Evolutionary conservation across 2,113 vertebrate species (phyloP).

Genomic region (Notarius quadriscutis): DNA sequence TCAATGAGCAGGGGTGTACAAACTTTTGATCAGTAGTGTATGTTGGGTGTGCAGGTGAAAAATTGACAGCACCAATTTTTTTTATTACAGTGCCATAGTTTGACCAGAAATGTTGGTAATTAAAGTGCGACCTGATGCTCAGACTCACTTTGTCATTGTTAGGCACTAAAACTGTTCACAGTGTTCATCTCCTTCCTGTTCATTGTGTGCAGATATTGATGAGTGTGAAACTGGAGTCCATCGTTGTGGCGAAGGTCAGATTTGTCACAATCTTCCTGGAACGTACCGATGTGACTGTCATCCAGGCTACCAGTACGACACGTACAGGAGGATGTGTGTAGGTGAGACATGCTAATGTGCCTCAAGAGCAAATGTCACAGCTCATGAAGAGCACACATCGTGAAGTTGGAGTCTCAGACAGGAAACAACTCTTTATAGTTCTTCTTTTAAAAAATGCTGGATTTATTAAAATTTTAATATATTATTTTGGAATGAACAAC

Average conservation of each 20-base stretch:
- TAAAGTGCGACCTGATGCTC: neutral
- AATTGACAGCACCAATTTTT: neutral
- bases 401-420: neutral
- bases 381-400: neutral
- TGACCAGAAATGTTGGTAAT: no score
- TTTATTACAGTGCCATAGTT: neutral
- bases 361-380: neutral
- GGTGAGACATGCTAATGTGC: conserved; percentile 69
- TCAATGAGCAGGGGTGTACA: neutral
- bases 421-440: neutral
- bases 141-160: neutral
- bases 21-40: neutral
- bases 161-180: neutral
- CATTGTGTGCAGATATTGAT: conserved; percentile 78
- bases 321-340: conserved; percentile 81
- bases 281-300: conserved; percentile 90
- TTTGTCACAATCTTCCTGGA: conserved; percentile 87
- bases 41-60: neutral
- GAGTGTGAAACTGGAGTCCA: conserved; percentile 81
- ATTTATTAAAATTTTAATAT: neutral
- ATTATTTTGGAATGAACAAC: neutral
- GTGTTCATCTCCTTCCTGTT: neutral
- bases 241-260: conserved; percentile 81
- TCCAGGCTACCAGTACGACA: conserved; percentile 84
- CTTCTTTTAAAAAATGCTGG: neutral